These are phyloP conservation scores for Helicoverpa assulta DNA, from an alignment of 2,888 invertebrate species.

Conservation along the genomic window DNA sequence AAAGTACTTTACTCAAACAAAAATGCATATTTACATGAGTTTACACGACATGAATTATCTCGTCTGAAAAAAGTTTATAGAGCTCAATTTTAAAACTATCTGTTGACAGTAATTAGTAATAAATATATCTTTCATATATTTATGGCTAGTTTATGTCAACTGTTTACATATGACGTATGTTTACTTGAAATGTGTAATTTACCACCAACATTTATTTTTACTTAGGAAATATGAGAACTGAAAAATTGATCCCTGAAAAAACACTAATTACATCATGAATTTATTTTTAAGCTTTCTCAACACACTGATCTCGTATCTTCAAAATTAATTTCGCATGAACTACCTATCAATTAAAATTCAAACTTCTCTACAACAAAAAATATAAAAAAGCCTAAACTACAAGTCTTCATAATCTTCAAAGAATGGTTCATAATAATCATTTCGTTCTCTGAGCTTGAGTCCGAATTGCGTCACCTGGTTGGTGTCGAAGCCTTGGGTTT, in stretches of 20 bases:
- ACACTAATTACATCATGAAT: too few relatives aligned
- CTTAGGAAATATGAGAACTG: too few relatives aligned
- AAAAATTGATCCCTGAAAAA: too few relatives aligned
- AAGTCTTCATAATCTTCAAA: constrained; percentile 81
- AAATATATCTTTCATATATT: constrained; percentile 44
- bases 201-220: too few relatives aligned
- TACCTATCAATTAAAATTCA: background rate
- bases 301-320: background rate
- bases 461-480: constrained; percentile 82
- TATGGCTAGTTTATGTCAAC: constrained; percentile 28
- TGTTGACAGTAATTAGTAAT: constrained; percentile 23
- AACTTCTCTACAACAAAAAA: background rate
- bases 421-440: constrained; percentile 82
- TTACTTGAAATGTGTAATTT: constrained; percentile 3
- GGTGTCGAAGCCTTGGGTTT: constrained; percentile 72
- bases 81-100: background rate
- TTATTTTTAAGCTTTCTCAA: background rate
- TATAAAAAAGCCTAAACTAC: constrained; percentile 4
- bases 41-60: constrained; percentile 5
- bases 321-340: background rate
- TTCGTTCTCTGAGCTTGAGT: constrained; percentile 80
- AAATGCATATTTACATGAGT: constrained; percentile 49
- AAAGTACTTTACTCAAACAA: constrained; percentile 15
- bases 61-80: constrained; percentile 6
- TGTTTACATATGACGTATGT: too few relatives aligned